Conservation (phyloP, 2,797 vertebrate genomes). For the Anas bernieri region DNA sequence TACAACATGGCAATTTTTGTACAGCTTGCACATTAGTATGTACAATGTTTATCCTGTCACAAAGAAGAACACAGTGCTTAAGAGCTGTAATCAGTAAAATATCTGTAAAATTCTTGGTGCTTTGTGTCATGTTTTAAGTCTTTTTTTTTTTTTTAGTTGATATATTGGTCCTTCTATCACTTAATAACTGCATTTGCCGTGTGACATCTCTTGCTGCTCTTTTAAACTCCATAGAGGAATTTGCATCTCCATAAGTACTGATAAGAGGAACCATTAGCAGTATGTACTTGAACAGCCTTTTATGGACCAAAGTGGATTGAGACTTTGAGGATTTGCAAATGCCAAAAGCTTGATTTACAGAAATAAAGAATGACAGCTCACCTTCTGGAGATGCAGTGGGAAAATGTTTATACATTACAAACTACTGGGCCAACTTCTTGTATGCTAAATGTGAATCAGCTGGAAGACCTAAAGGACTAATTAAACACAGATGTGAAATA, state of each 20-base stretch:
- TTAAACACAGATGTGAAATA: constrained; percentile 14
- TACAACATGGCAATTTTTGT: neutral
- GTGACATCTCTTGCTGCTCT: neutral
- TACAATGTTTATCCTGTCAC: neutral
- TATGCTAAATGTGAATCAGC: neutral
- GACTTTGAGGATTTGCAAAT: neutral
- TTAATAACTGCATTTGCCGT: neutral
- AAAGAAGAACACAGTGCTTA: neutral
- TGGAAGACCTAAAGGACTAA: constrained; percentile 16
- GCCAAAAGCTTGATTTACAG: constrained; percentile 28
- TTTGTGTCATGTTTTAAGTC: neutral
- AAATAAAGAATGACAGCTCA: constrained; percentile 39
- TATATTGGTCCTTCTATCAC: neutral
- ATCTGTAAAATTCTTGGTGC: neutral
- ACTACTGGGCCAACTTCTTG: neutral
- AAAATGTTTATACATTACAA: constrained; percentile 22
- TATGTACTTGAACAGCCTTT: constrained; percentile 4
- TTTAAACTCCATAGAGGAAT: constrained; percentile 11
- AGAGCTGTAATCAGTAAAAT: neutral
- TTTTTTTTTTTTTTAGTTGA: neutral
- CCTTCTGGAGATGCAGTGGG: constrained; percentile 16
- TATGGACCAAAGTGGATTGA: neutral
- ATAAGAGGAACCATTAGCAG: constrained; percentile 23
- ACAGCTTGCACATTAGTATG: neutral
- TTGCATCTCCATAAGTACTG: neutral